Evolutionary conservation across 2,113 vertebrate species (phyloP).

Genomic region (Perccottus glenii): DNA sequence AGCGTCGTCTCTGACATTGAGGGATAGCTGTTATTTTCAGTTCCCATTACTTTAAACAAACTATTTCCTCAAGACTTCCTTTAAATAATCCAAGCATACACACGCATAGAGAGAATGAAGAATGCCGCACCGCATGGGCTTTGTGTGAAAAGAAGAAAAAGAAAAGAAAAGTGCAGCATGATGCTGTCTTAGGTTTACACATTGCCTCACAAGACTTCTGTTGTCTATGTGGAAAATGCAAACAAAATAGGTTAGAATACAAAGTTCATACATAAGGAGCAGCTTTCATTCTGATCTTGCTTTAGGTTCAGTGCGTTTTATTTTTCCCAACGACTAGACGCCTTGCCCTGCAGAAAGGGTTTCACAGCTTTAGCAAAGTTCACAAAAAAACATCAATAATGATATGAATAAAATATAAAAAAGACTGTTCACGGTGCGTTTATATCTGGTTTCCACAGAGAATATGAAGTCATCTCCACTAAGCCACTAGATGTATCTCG

Average conservation of each 20-base stretch:
- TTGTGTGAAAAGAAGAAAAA: conserved; percentile 7
- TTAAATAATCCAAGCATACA: conserved; percentile 28
- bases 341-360: conserved; percentile 6
- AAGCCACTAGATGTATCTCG: neutral
- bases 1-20: conserved; percentile 31
- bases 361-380: conserved; percentile 11
- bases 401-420: conserved; percentile 26
- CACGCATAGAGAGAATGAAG: conserved; percentile 15
- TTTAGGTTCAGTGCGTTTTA: conserved; percentile 5
- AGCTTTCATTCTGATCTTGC: conserved; percentile 5
- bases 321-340: conserved; percentile 14
- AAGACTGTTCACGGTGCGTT: conserved; percentile 13
- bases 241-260: conserved; percentile 15
- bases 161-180: neutral
- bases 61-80: conserved; percentile 12
- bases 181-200: conserved; percentile 13
- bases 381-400: conserved; percentile 13
- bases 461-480: conserved; percentile 20
- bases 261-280: neutral
- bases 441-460: conserved; percentile 25
- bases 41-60: conserved; percentile 20
- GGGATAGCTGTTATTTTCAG: conserved; percentile 24
- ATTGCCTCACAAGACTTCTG: conserved; percentile 6
- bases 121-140: conserved; percentile 31
- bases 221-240: conserved; percentile 16